Base-by-base conservation (phyloP, 2,797 vertebrate species). In the Carduelis carduelis region DNA sequence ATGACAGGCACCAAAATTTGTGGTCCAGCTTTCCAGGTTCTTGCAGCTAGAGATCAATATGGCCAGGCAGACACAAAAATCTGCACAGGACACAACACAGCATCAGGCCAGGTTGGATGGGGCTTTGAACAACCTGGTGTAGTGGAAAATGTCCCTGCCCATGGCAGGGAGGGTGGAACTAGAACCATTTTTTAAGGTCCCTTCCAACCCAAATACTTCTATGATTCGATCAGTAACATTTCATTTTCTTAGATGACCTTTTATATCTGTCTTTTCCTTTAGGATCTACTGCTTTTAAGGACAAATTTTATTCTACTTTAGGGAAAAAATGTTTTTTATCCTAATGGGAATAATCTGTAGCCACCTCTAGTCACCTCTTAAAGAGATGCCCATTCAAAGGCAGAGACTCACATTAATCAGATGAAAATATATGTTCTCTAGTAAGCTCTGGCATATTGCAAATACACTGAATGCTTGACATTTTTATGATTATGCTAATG, bases 401-500 rank as follows among this genome's bases (percentile, higher is more conserved):
- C 82, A 92, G 87, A 76, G 34, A 77, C 14, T 50, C 34, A 47
- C 11, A 39, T 72, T 65, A 91, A 72, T 53, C 0, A 0, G 16
- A 79, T 43, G 24, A 81, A 91, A 90, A 85, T 56, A 47, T 15
- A 34, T 0, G 0, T 66, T 81, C 56, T 59, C 11, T 72, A 80
- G 66, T 69, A 83, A 81, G 18, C 44, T 82, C 44, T 63, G 63
- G 37, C 66, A 79, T 72, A 83, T 27, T 72, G 65, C 52, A 96
- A 93, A 79, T 39, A n/a, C 66, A 90, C 41, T 35, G 59, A 70
- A 79, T 94, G 63, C 24, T 91, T 94, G 91, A 95, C 77, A 60
- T 88, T 95, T 86, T 83, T 94, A 78, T 91, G 76, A 91, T 84
- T 87, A 90, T 89, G 90, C 87, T 87, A 93, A 95, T 86, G 44